These are phyloP conservation scores for Ceyx margarethae DNA, from an alignment of 2,113 vertebrate species.

Conservation along the genomic window DNA sequence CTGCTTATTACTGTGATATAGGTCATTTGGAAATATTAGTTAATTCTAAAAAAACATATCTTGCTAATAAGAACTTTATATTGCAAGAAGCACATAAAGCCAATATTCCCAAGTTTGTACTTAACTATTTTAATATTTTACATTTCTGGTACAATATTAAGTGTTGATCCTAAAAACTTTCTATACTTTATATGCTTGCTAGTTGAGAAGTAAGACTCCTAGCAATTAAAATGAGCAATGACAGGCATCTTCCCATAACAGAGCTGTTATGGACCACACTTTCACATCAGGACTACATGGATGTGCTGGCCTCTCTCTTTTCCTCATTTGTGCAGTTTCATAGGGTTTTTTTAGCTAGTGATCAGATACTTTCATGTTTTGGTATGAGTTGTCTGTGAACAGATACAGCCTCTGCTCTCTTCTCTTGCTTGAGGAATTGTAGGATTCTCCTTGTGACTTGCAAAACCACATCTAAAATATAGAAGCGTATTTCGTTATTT, in stretches of 20 bases:
- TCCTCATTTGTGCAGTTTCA: not conserved
- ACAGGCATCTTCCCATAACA: not conserved
- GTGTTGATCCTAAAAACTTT: not conserved
- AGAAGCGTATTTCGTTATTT: not conserved
- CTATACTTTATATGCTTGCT: not conserved
- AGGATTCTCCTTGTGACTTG: not conserved
- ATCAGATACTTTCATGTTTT: not conserved
- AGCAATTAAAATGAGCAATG: not conserved
- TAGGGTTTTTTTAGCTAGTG: not conserved
- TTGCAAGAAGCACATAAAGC: not conserved
- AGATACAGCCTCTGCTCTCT: not conserved
- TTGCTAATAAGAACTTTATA: not conserved
- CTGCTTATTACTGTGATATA: not conserved
- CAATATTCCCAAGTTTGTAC: not conserved
- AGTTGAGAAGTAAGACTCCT: not conserved
- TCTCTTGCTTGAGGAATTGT: not conserved
- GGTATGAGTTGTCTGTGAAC: not conserved
- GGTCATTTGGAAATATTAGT: not conserved
- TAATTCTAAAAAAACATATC: not conserved
- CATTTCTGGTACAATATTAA: not conserved
- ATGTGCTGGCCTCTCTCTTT: not conserved
- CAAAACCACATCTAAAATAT: not conserved
- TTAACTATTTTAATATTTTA: not conserved
- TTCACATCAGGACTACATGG: not conserved
- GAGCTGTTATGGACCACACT: not conserved